Base-by-base conservation (phyloP, 2,888 invertebrate genomes). In the Xestia ashworthii region DNA sequence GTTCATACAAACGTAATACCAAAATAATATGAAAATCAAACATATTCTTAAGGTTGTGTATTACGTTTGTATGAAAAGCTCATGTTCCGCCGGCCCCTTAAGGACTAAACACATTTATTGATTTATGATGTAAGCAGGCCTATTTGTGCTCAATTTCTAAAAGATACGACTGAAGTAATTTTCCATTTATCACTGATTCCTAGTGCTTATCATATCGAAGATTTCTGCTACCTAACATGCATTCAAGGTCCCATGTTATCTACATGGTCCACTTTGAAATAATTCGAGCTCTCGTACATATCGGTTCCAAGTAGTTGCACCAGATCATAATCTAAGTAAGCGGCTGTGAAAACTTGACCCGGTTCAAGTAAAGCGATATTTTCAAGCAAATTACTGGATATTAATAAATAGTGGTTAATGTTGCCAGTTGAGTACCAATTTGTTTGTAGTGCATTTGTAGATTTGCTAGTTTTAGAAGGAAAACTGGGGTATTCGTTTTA, bases 181-280 rank as follows among this genome's bases (percentile, higher is more conserved):
- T 16, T 50, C 22, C 50, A 50, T 9, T 3, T 50, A 8, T 9
- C 22, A 22, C 50, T 22, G 22, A 22, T 53, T 22, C 9, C 53
- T 22, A 53, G 19, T 19, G 19, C 19, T 50, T 16, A 48, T 48
- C 48, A 19, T 19, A 53, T 16, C 44, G 5, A 25, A 25, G 38
- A 48, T 69, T 25, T 64, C 22, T 22, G 11, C 5, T 1, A 22
- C 1, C 9, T 55, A 78, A 75, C 73, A 76, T 22, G 4, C 32
- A 71, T 78, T 79, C 86, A 89, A 90, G 89, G 89, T 69, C 66
- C 32, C 16, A 66, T 74, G 44, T 81, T 88, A 83, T 84, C 84
- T 82, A 68, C 38, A 76, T 85, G 89, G 80, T 88, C 88, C 74
- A 89, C 80, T 90, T 91, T 73, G 78, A 19, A 78, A 70, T 75